These are phyloP conservation scores for Rhinogobius similis DNA, from an alignment of 2,113 vertebrate genomes.

Conservation along the genomic window DNA sequence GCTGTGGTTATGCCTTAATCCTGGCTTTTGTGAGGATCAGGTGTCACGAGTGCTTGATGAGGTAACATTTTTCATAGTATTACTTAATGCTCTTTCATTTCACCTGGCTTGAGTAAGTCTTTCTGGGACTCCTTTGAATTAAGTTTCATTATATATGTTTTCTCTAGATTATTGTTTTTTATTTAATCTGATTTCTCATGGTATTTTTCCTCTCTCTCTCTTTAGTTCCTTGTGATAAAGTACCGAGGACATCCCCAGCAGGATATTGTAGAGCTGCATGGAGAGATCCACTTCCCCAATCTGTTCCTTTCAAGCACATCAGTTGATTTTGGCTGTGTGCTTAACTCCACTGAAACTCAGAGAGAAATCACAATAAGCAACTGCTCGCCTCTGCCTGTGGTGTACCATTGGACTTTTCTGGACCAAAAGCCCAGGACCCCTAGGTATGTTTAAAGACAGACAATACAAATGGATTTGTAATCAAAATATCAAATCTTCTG, in stretches of 20 bases:
- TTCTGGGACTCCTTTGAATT: background rate
- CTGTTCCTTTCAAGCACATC: conserved; percentile 76
- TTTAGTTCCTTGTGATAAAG: conserved; percentile 70
- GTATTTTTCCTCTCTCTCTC: background rate
- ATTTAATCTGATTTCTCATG: background rate
- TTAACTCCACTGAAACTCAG: conserved; percentile 76
- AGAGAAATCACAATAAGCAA: conserved; percentile 80
- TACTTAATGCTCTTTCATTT: background rate
- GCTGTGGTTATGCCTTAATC: conserved; percentile 83
- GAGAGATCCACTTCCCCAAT: conserved; percentile 85
- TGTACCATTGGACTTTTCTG: conserved; percentile 82
- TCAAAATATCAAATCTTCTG: background rate
- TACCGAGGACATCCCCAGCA: conserved; percentile 80
- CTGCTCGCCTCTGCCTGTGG: conserved; percentile 78
- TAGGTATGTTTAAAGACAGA: conserved; percentile 72
- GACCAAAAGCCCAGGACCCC: conserved; percentile 32
- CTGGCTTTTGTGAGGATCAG: conserved; percentile 64
- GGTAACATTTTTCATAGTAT: conserved; percentile 24
- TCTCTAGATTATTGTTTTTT: background rate
- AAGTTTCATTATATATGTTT: background rate
- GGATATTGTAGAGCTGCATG: conserved; percentile 71
- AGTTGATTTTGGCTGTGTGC: conserved; percentile 86
- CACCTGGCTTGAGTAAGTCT: background rate
- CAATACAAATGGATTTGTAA: background rate
- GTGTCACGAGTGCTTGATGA: conserved; percentile 72